Evolutionary conservation across 2,888 invertebrate genomes (phyloP), one percentile per base, ranked within the genome.

Genomic region (Lutraria lutraria): DNA sequence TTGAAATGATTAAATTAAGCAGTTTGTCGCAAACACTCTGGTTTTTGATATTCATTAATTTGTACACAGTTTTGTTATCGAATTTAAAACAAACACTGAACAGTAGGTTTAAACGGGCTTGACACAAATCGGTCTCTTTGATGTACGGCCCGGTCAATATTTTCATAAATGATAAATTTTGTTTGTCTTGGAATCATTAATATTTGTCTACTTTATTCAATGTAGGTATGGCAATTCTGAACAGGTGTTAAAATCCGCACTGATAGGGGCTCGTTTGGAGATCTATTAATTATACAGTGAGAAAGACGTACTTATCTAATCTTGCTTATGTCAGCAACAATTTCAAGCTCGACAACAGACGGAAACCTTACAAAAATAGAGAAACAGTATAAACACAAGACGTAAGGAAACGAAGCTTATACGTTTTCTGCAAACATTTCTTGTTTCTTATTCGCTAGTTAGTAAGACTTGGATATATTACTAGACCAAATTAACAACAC

Each of bases 101-200:
- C 82, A 82, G 60, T 56, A 56, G 76, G 34, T 31, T 76, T 76
- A 76, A 76, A 76, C 31, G 76, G 76, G 34, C 53, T 29, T 76
- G 60, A 25, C 83, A 89, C 79, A 76, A 52, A 87, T 81, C 87
- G 87, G 89, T 63, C 21, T 68, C 54, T 89, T 89, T 89, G 87
- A 89, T 76, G 81, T 89, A 25, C 63, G 72, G 43, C 25, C 79
- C 31, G 76, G 89, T 87, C 89, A 89, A 89, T 89, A 89, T 89
- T 89, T 34, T 52, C 72, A 63, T 82, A 63, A 82, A 81, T 54
- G 87, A 87, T 89, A 84, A 89, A 84, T 53, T 43, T 21, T 89
- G 72, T 89, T 89, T 80, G 68, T 80, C 68, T 53, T 87, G 54
- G 76, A 87, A 82, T 87, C 79, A 86, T 29, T 52, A 53, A 87